Base-by-base conservation (phyloP, 2,888 invertebrate genomes). In the Thymelicus acteon region DNA sequence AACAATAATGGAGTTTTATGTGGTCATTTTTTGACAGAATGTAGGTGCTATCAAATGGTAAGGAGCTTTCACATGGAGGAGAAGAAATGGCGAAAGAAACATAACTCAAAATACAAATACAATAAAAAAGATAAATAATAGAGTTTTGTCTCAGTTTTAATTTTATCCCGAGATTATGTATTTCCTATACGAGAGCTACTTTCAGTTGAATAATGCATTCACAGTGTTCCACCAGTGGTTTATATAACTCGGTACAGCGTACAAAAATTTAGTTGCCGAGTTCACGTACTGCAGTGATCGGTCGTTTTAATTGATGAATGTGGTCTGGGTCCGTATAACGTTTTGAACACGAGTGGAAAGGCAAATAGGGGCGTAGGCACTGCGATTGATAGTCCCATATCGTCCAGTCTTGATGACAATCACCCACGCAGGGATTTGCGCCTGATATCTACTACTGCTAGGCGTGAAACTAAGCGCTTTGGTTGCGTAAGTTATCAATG, bases 231-330 rank as follows among this genome's bases (percentile, higher is more conserved):
- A 31, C 31, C 31, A 31, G 31, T 44, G 44, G 8, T 44, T 12
- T 3, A 2, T 12, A 8, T 12, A 44, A 12, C 44, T 44, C 12
- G 12, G 10, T 2, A 12, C 4, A 44, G 44, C 40, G 61, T 48
- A 63, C 68, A 69, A 69, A 69, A 69, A 48, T 63, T 15, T 0
- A 7, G 49, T 69, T 54, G 15, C 15, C 57, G 47, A 57, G 62
- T 69, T 63, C 62, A 57, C 67, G 49, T 48, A 48, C 57, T 57
- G 24, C 62, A 6, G 68, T 62, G 62, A 57, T 57, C 68, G 62
- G 37, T 62, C 61, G 68, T 57, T 69, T 62, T 69, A 69, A 69
- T 69, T 69, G 68, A 69, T 63, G 68, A 68, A 68, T 62, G 68
- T 54, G 61, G 54, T 47, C 47, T 48, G 19, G 49, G 31, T 52